phyloP scores from a whole-genome alignment of 1,140 invertebrate species.

The Achroia grisella region DNA sequence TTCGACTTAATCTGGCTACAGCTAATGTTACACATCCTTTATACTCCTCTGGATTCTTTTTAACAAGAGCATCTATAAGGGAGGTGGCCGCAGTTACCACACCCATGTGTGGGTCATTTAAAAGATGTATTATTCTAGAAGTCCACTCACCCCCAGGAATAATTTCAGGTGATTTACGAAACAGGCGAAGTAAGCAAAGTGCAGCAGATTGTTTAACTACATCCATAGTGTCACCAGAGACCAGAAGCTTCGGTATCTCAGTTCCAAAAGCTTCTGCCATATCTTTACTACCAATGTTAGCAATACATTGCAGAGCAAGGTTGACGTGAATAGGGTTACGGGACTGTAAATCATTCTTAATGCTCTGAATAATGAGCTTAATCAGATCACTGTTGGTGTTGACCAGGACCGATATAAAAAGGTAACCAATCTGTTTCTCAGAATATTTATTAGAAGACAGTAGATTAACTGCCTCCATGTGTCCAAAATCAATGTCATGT shows the following conservation, averaged over 20 bases:
- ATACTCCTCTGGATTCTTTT: constrained; percentile 99
- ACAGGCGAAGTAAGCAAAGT: constrained; percentile 93
- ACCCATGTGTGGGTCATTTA: constrained; percentile 99
- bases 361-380: constrained; percentile 99
- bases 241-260: constrained; percentile 98
- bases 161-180: constrained; percentile 94
- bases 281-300: constrained; percentile 99
- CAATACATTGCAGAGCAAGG: constrained; percentile 99
- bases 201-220: constrained; percentile 99
- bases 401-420: constrained; percentile 99
- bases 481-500: constrained; percentile 99
- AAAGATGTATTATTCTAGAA: constrained; percentile 97
- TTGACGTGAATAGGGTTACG: constrained; percentile 99
- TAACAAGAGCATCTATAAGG: constrained; percentile 98
- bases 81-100: constrained; percentile 99
- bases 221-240: constrained; percentile 99
- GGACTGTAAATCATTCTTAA: constrained; percentile 98
- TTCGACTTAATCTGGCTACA: constrained; percentile 96
- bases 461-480: constrained; percentile 99
- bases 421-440: constrained; percentile 99
- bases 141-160: constrained; percentile 99
- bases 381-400: constrained; percentile 99
- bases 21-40: constrained; percentile 99
- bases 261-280: constrained; percentile 99
- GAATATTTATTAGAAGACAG: constrained; percentile 99